Evolutionary conservation across 2,888 invertebrate genomes (phyloP), one percentile per base, ranked within the genome.

Genomic region (Punctoribates punctum): DNA sequence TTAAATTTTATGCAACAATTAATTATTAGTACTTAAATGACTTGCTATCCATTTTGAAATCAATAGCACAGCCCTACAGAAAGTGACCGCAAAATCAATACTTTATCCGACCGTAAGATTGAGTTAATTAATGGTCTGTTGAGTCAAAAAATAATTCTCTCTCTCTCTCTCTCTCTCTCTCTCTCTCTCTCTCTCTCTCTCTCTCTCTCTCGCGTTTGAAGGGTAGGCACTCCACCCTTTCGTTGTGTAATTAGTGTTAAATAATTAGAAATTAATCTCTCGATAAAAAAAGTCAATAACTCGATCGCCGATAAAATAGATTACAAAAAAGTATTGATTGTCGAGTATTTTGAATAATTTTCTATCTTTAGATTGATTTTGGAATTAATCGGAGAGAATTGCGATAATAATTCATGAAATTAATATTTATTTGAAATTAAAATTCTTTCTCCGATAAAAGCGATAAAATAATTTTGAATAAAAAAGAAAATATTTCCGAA

Each of bases 201-300:
- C 34, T 4, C 34, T 34, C 34, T 34, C 34, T 34, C 34, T 34
- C 34, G 34, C 34, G 48, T 54, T 9, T 54, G 54, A 48, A n/a
- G 54, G 15, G 20, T 54, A 20, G 17, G n/a, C n/a, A 54, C 54
- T 54, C 54, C 54, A 54, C 54, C 54, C 54, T 54, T 54, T 54
- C 54, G 9, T 1, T 54, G 54, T n/a, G n/a, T n/a, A 54, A 20
- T 54, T 54, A 54, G n/a, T 54, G n/a, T 9, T 54, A 6, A 2
- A 4, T 54, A 54, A 54, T 54, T 54, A 54, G 54, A 17, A 9
- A 13, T 11, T 48, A 13, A 11, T 5, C 48, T 48, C 48, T 4
- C 8, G 34, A 8, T 34, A 8, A 34, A 8, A 34, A 34, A 34
- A 48, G 48, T 13, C 54, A 54, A 54, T n/a, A 54, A 6, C n/a